Percentiles rank a stretch among this genome's conserved stretches.
phyloP scores from a whole-genome alignment of 2,888 invertebrate genomes.

The Spodoptera littoralis region DNA sequence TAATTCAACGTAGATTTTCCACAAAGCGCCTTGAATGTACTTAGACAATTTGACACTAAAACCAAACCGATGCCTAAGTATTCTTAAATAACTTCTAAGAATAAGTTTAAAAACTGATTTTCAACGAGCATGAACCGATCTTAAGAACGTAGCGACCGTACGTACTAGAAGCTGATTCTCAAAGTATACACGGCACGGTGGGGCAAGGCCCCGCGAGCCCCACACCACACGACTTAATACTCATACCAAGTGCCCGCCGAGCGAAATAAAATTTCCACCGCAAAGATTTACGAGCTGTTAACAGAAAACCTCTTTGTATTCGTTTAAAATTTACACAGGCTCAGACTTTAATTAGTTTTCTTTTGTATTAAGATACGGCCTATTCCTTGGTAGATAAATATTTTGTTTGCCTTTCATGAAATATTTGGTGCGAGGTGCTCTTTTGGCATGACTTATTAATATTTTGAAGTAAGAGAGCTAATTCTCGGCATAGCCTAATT shows the following conservation, averaged over 20 bases:
- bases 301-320: conserved; percentile 54
- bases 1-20: too few species aligned
- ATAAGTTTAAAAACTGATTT: conserved; percentile 32
- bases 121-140: conserved; percentile 55
- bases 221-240: conserved; percentile 35
- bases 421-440: not conserved
- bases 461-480: too few species aligned
- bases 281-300: conserved; percentile 60
- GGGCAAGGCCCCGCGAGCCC: conserved; percentile 15
- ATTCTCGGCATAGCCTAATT: too few species aligned
- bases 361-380: conserved; percentile 36
- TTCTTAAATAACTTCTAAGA: conserved; percentile 12
- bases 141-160: conserved; percentile 57
- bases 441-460: too few species aligned
- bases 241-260: conserved; percentile 35
- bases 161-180: conserved; percentile 46
- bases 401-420: conserved; percentile 4
- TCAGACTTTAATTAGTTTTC: conserved; percentile 67
- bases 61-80: not conserved
- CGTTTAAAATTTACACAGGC: conserved; percentile 67
- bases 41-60: too few species aligned
- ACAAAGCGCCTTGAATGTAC: too few species aligned
- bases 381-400: conserved; percentile 4
- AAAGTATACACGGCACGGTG: conserved; percentile 46
- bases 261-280: conserved; percentile 46